Base-by-base conservation (phyloP, 2,797 vertebrate genomes). In the Sebastes miniatus region DNA sequence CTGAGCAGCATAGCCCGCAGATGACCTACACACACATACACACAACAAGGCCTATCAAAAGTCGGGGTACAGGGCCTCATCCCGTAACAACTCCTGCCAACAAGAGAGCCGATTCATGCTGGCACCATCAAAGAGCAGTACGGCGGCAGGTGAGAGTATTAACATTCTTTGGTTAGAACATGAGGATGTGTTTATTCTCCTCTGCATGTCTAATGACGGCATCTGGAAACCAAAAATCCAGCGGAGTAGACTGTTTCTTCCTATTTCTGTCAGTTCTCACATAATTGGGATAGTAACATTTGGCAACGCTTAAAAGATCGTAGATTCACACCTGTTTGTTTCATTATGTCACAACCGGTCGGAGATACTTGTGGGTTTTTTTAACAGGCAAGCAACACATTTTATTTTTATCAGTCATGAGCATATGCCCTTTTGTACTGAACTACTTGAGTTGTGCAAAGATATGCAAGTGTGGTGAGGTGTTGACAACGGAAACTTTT, bases 131-230 rank as follows among this genome's bases (percentile, higher is more conserved):
- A 94, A 95, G 91, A 47, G 59, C n/a, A 56, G 71, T 16, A 25
- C 32, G 77, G 85, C 85, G 83, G 89, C 93, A 95, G 95, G 93
- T 92, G 93, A 93, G 90, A 77, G 85, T 73, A 84, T 88, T 92
- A 90, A 89, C 89, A 88, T 93, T 92, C 90, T 80, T 90, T 27
- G 75, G 74, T 79, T 34, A 39, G 84, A 92, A 89, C 90, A 90
- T 77, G 81, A 86, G 91, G 91, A 85, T 78, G 86, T 87, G 88
- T 92, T 91, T 92, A 88, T 78, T 87, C 85, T 77, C 47, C 69
- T 85, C 76, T 75, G 80, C 78, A 68, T 81, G 79, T 91, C 82
- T 88, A 91, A 92, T 83, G 76, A 86, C 83, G 34, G 67, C 92
- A 90, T 93, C 94, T 93, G 92, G 86, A 87, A 80, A 62, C 61